A percentile compares a stretch with the other conserved stretches of the same genome.
Evolutionary conservation across 1,140 invertebrate genomes (phyloP).

Genomic region (Pemphigus obesinymphae): DNA sequence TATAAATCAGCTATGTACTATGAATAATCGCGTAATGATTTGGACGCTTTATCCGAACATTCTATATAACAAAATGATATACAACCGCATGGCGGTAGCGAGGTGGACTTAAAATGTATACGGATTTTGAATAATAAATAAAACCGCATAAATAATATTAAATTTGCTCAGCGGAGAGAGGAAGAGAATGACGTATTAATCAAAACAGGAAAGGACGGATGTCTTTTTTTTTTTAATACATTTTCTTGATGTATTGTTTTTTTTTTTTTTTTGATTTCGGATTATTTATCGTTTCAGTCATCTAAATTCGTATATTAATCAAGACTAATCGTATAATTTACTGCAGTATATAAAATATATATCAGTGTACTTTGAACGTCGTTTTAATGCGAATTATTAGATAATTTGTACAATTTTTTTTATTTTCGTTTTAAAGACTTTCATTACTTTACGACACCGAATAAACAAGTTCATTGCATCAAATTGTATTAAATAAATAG

Average conservation of each 20-base stretch:
- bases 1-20: background rate
- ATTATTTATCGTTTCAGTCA: background rate
- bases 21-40: background rate
- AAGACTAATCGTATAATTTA: background rate
- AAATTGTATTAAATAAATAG: too few species aligned
- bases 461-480: background rate
- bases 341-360: too few species aligned
- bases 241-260: background rate
- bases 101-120: background rate
- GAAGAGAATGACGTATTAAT: background rate
- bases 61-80: background rate
- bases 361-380: background rate
- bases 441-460: background rate
- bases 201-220: too few species aligned
- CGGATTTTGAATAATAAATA: background rate
- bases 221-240: too few species aligned
- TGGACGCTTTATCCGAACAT: background rate
- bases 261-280: background rate
- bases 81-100: background rate
- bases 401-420: background rate
- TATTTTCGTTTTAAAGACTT: background rate
- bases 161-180: background rate
- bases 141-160: background rate
- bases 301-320: background rate
- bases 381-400: background rate